Base-by-base conservation (phyloP, 2,113 vertebrate genomes). In the Myotis lucifugus region DNA sequence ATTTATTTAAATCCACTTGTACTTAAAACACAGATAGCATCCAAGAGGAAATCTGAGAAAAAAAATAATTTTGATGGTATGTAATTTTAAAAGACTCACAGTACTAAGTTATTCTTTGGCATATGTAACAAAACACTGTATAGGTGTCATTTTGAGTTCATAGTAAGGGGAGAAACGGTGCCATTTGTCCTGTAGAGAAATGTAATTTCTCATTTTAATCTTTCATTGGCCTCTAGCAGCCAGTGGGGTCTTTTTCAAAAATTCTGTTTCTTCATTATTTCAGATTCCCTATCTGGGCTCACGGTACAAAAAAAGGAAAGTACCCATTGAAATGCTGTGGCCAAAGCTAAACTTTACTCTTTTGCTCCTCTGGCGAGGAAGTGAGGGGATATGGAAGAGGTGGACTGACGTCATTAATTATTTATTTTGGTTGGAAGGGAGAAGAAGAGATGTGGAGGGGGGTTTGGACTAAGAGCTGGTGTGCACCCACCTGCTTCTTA, bases 111-210 rank as follows among this genome's bases (percentile, higher is more conserved):
- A 32, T 59, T 73, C 67, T 66, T 93, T 76, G 79, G 74, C 69
- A 19, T 52, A 11, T 59, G 79, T 79, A 52, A 69, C 89, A 48
- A 50, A 86, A 37, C 42, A 50, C 18, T 54, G 10, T 5, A 29
- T 66, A n/a, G 59, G 72, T 87, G 54, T 82, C 48, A 2, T 83
- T 94, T 67, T 32, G 78, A 91, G 85, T 92, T 97, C 89, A 59
- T 69, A 27, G n/a, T 52, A 52, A 95, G 54, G 78, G 56, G 40
- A 97, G 88, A 91, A 69, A 52, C 7, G 18, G 76, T 72, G 59
- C 84, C 34, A 7, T 52, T 79, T 93, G 66, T 95, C 52, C 91
- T 77, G 8, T 3, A 56, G 42, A 70, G 78, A 86, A 95, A 76
- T 70, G n/a, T 25, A 48, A 81, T 94, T 79, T 46, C 48, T 88